Base-by-base conservation (phyloP, 2,797 vertebrate species). In the Cuculus canorus region DNA sequence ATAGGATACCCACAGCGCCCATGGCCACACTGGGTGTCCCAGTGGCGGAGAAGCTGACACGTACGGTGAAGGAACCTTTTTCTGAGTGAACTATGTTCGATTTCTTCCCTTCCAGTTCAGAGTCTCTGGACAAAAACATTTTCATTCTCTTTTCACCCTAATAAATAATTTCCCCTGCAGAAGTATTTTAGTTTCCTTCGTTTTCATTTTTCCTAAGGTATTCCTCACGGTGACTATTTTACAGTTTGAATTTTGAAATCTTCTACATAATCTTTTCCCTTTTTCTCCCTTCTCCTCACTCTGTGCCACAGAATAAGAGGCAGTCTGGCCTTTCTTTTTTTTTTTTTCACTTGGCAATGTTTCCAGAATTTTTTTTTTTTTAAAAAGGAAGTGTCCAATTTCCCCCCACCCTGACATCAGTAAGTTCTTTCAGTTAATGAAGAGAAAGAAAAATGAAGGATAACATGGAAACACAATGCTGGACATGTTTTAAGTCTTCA, bases 11-110 rank as follows among this genome's bases (percentile, higher is more conserved):
- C 3, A 3, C 52, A 50, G 16, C 1, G 1, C 18, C n/a, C 9
- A 0, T 0, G 3, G 37, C 28, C 5, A 3, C n/a, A n/a, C 47
- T 54, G 10, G 13, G 9, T 81, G n/a, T 77, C 21, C 43, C 52
- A 4, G 15, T 5, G 24, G 16, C 1, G 22, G 45, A 13, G 2
- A 37, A 61, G n/a, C 53, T 1, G 1, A 16, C 22, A 9, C 0
- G 1, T 17, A 25, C 1, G 0, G 16, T 10, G 18, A 9, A 65
- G 47, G 53, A 76, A 25, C 13, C 18, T 33, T 3, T 19, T 39
- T 17, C 28, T 4, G 6, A 60, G 33, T 10, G 39, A 19, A 14
- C 35, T 9, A 5, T 15, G 60, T 13, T 25, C 13, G 10, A 6
- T 15, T 66, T 41, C 82, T 25, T 11, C 22, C 17, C 28, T 54